Evolutionary conservation across 2,888 invertebrate genomes (phyloP).

Genomic region (Acanthosoma haemorrhoidale): DNA sequence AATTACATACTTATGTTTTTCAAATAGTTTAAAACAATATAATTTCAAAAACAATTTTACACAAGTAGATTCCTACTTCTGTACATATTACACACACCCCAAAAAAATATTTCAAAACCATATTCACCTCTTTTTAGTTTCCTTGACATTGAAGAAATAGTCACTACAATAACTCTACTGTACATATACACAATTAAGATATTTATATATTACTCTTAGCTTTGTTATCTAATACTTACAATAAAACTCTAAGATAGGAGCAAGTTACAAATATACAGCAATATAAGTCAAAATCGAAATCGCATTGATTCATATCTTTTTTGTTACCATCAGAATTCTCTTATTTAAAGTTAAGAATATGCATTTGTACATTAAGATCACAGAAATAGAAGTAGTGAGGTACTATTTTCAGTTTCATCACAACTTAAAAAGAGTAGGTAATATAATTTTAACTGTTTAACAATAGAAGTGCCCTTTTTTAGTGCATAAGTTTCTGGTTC

Average conservation of each 20-base stretch:
- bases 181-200: conserved; percentile 8
- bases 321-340: no score
- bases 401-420: no score
- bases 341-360: no score
- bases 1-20: background rate
- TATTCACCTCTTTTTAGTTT: background rate
- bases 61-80: background rate
- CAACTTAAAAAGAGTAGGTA: no score
- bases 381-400: no score
- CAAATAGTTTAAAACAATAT: background rate
- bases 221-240: conserved; percentile 4
- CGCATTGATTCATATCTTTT: no score
- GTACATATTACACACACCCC: background rate
- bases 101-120: conserved; percentile 6
- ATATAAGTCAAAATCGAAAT: background rate
- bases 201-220: background rate
- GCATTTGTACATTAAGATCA: no score
- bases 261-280: background rate
- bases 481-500: no score
- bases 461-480: no score
- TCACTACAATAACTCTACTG: conserved; percentile 2
- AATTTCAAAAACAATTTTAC: background rate
- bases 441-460: no score
- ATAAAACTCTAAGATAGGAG: background rate
- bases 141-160: background rate